These are phyloP conservation scores for Thymallus thymallus DNA, from an alignment of 2,113 vertebrate genomes.

Conservation along the genomic window DNA sequence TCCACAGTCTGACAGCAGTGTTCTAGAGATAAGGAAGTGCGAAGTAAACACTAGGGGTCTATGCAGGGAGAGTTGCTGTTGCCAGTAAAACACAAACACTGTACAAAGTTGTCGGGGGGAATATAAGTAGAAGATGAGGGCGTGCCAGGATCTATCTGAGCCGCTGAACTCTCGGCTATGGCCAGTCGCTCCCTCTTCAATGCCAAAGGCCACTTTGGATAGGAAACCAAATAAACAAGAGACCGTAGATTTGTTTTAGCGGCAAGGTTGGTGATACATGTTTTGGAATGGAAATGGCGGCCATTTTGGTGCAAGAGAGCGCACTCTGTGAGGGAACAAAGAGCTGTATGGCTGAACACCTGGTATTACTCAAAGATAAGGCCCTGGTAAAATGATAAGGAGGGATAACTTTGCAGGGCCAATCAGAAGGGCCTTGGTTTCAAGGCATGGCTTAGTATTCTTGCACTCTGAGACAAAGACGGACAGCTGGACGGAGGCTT, in stretches of 20 bases:
- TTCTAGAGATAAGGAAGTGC: conserved; percentile 70
- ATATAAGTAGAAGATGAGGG: conserved; percentile 65
- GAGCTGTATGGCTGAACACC: conserved; percentile 51
- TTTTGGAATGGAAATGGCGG: not conserved
- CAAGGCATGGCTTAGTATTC: conserved; percentile 28
- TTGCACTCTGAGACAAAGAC: conserved; percentile 18
- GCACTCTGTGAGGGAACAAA: conserved; percentile 21
- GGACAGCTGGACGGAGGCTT: conserved; percentile 55
- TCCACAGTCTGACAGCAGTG: conserved; percentile 41
- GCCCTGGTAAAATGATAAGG: conserved; percentile 40
- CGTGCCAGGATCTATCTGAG: conserved; percentile 16
- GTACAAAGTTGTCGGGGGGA: conserved; percentile 47
- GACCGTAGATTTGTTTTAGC: not conserved
- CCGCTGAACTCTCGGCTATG: not conserved
- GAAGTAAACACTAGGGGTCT: conserved; percentile 54
- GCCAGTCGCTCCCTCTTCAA: not conserved
- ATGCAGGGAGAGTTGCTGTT: conserved; percentile 25
- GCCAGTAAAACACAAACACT: conserved; percentile 56
- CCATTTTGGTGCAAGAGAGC: conserved; percentile 13
- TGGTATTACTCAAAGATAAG: conserved; percentile 47
- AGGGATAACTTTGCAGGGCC: conserved; percentile 43
- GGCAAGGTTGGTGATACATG: not conserved
- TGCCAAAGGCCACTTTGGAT: not conserved
- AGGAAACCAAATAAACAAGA: not conserved
- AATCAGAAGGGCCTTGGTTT: conserved; percentile 58